Percentiles rank a stretch among this genome's conserved stretches.
Conservation (phyloP, 2,888 invertebrate species). For the Drosophila nigritarsus region DNA sequence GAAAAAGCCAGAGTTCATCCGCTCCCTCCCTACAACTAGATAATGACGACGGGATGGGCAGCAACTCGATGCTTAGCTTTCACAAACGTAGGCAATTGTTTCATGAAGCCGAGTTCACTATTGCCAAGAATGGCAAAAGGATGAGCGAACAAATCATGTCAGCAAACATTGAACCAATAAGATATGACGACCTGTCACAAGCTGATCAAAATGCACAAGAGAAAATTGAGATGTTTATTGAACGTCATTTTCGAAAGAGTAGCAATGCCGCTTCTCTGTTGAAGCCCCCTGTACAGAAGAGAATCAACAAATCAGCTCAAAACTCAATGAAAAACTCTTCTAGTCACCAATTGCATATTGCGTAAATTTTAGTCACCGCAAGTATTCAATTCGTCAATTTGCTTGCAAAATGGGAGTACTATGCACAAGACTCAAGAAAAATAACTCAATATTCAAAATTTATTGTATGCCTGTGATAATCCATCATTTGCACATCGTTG, state of each 20-base stretch:
- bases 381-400: neutral
- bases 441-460: neutral
- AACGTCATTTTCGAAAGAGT: neutral
- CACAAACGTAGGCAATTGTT: conserved; percentile 28
- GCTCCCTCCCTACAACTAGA: neutral
- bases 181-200: neutral
- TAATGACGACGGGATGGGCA: neutral
- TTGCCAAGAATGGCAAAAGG: conserved; percentile 41
- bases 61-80: neutral
- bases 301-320: too few relatives aligned
- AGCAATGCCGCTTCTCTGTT: neutral
- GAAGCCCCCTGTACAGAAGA: too few relatives aligned
- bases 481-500: neutral
- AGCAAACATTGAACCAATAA: neutral
- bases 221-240: conserved; percentile 12
- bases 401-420: neutral
- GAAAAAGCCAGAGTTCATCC: neutral
- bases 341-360: neutral
- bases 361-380: conserved; percentile 1
- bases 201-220: conserved; percentile 1
- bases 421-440: neutral
- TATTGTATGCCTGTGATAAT: neutral
- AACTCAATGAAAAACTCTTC: neutral
- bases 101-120: conserved; percentile 39
- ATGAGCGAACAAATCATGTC: conserved; percentile 33